phyloP scores from a whole-genome alignment of 2,797 vertebrate genomes.

The Parotocinclus haroldoi region DNA sequence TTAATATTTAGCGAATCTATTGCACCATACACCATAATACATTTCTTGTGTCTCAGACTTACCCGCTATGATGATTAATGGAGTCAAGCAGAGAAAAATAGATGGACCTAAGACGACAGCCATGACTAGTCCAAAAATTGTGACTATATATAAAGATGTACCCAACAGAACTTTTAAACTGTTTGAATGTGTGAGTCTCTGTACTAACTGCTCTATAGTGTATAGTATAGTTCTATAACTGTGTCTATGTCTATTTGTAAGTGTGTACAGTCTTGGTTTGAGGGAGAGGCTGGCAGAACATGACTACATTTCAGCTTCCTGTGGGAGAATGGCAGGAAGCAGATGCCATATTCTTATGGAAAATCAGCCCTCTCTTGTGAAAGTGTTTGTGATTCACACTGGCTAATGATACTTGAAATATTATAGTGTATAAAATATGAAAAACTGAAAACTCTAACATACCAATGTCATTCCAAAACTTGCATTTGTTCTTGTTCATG shows the following conservation, averaged over 20 bases:
- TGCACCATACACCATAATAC: too few species aligned
- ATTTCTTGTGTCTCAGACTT: constrained; percentile 20
- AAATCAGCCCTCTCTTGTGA: constrained; percentile 39
- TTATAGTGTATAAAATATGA: constrained; percentile 1
- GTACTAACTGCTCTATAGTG: not conserved
- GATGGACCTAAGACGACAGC: constrained; percentile 26
- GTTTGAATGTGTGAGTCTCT: too few species aligned
- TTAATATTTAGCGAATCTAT: too few species aligned
- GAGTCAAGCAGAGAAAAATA: constrained; percentile 23
- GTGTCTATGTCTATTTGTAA: constrained; percentile 26
- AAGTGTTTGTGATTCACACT: constrained; percentile 18
- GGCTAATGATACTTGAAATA: constrained; percentile 4
- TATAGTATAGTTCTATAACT: constrained; percentile 15
- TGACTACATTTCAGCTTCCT: constrained; percentile 47
- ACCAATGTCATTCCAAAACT: too few species aligned
- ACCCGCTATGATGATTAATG: constrained; percentile 44
- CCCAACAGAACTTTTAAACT: not conserved
- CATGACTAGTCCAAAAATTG: constrained; percentile 36
- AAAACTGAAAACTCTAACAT: not conserved
- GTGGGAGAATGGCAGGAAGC: constrained; percentile 59
- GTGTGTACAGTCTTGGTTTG: constrained; percentile 24
- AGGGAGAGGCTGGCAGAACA: constrained; percentile 30
- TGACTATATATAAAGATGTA: not conserved
- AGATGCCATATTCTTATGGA: constrained; percentile 51
- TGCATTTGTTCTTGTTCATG: too few species aligned